Base-by-base conservation (phyloP, 2,888 invertebrate genomes). In the Acholoe squamosa region DNA sequence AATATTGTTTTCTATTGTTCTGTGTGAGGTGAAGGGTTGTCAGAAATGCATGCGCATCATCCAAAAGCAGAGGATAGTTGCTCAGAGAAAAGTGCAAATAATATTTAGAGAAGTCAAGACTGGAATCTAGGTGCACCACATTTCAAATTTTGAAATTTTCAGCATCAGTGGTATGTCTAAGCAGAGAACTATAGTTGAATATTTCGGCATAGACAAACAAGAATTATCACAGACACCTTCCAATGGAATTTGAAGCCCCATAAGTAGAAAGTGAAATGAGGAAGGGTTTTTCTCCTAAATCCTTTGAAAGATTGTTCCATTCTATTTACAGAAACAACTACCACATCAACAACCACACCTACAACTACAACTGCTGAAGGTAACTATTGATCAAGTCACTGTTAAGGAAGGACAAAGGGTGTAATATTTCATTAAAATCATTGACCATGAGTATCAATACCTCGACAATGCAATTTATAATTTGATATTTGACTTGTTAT, bases 281-380 rank as follows among this genome's bases (percentile, higher is more conserved):
- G 43, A 43, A 43, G 43, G 3, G 5, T 43, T 43, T 10, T 43
- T 7, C 3, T 43, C 43, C 43, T 7, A 7, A 43, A 7, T 43
- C 5, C 10, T 43, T 43, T 7, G 3, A 43, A 43, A 7, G 5
- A 43, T 7, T 7, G 43, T 7, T 3, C 61, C 19, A 7, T 61
- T 61, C 7, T 61, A 7, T n/a, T n/a, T 61, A n/a, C 14, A 71
- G 71, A 71, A 25, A 25, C 25, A 22, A 71, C 71, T n/a, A 71
- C 71, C 7, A 71, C 71, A 7, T 71, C 71, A 71, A 71, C 71
- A 28, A 71, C 71, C 14, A 28, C 25, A 25, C 71, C 71, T n/a
- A 71, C 71, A 1, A 71, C 71, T 7, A 71, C 71, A 25, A 71
- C 71, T n/a, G 71, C 71, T 71, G n/a, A 5, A 71, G 71, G 71